phyloP scores from a whole-genome alignment of 2,797 vertebrate genomes.

The Epinephelus malabaricus region DNA sequence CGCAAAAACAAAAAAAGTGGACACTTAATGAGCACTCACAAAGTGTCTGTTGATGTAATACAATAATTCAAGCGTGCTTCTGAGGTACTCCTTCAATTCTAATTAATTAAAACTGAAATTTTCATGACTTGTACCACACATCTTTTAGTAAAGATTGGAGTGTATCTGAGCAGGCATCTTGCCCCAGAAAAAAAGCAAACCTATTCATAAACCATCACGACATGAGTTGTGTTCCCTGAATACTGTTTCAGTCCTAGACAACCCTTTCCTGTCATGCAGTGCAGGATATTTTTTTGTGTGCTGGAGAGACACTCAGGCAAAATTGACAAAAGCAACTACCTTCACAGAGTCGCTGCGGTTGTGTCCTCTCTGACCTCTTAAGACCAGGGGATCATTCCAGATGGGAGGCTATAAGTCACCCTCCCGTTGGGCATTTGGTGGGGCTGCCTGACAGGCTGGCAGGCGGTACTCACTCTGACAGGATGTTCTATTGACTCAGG shows the following conservation, averaged over 20 bases:
- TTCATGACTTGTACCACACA: not conserved
- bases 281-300: not conserved
- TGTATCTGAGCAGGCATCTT: constrained; percentile 6
- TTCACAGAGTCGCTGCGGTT: constrained; percentile 25
- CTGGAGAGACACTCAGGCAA: constrained; percentile 12
- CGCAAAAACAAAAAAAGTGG: not conserved
- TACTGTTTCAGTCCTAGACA: constrained; percentile 14
- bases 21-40: constrained; percentile 6
- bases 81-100: constrained; percentile 10
- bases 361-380: constrained; percentile 65
- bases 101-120: constrained; percentile 1
- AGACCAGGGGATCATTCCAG: constrained; percentile 53
- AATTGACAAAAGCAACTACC: constrained; percentile 42
- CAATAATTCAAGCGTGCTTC: constrained; percentile 3
- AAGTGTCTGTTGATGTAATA: constrained; percentile 20
- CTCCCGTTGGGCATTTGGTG: constrained; percentile 57
- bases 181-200: constrained; percentile 18
- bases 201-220: constrained; percentile 35
- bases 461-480: constrained; percentile 74
- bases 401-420: constrained; percentile 59
- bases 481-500: constrained; percentile 78
- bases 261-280: constrained; percentile 16
- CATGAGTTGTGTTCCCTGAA: not conserved
- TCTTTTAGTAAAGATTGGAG: not conserved
- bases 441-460: constrained; percentile 68